A percentile compares a stretch with the other conserved stretches of the same genome.
Conservation (phyloP, 1,140 invertebrate species). For the Conopomorpha cramerella region DNA sequence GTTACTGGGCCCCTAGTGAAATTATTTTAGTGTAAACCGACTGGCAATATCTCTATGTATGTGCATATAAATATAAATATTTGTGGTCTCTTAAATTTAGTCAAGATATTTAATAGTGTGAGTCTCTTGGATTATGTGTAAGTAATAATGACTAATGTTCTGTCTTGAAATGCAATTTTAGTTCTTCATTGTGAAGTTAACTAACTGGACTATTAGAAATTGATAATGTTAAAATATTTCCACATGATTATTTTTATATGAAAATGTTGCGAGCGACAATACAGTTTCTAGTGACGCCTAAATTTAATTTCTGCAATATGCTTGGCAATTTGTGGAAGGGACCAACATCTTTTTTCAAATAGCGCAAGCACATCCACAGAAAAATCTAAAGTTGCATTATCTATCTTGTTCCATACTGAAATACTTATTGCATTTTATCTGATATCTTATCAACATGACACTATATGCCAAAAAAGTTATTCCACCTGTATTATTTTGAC, state of each 20-base stretch:
- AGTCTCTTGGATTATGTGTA: slow-evolving; percentile 51
- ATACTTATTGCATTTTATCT: slow-evolving; percentile 43
- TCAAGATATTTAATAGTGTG: slow-evolving; percentile 58
- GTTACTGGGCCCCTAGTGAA: slow-evolving; percentile 54
- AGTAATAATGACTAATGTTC: slow-evolving; percentile 43
- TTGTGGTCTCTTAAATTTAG: slow-evolving; percentile 57
- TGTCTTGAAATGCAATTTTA: slow-evolving; percentile 55
- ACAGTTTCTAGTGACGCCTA: slow-evolving; percentile 49
- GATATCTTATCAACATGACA: slow-evolving; percentile 24
- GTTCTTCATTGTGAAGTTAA: slow-evolving; percentile 55
- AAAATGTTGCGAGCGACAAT: slow-evolving; percentile 54
- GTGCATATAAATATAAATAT: slow-evolving; percentile 55
- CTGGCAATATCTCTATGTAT: slow-evolving; percentile 57
- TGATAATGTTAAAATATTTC: slow-evolving; percentile 43
- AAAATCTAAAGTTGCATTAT: slow-evolving; percentile 13
- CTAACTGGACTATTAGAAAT: slow-evolving; percentile 51
- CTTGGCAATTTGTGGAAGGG: slow-evolving; percentile 52
- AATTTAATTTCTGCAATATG: slow-evolving; percentile 37
- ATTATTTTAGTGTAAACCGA: slow-evolving; percentile 57
- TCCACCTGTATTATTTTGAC: background rate
- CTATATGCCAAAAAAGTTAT: slow-evolving; percentile 12
- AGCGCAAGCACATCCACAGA: too few relatives aligned
- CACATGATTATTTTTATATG: slow-evolving; percentile 58
- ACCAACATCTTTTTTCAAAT: slow-evolving; percentile 46
- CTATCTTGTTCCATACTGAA: slow-evolving; percentile 14